These are phyloP conservation scores for Podotricha telesiphe DNA, from an alignment of 2,888 invertebrate genomes.

Conservation along the genomic window DNA sequence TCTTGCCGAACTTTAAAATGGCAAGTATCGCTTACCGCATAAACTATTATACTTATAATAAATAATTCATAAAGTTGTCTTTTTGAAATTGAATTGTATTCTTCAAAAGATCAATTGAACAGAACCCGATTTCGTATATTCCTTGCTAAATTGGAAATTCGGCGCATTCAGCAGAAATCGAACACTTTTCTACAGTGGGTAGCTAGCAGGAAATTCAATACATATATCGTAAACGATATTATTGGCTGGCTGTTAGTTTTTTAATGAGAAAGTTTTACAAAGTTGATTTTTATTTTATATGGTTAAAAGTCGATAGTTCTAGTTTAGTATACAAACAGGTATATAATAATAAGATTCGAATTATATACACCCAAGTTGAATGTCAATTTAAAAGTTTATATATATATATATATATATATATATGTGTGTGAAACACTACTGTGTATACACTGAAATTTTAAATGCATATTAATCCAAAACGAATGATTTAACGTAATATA, in stretches of 20 bases:
- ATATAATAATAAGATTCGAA: too few species aligned
- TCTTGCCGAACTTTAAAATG: conserved; percentile 77
- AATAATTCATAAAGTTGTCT: conserved; percentile 65
- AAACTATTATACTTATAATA: conserved; percentile 55
- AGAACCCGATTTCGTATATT: conserved; percentile 31
- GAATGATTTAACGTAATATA: too few species aligned
- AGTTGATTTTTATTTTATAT: too few species aligned
- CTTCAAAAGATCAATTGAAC: conserved; percentile 46
- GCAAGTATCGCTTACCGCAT: conserved; percentile 64
- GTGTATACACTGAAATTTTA: too few species aligned
- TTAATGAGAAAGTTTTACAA: not conserved
- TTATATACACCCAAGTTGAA: too few species aligned
- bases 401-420: too few species aligned
- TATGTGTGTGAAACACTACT: too few species aligned
- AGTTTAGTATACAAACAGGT: too few species aligned
- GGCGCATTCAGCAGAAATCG: conserved; percentile 24
- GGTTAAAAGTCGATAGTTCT: too few species aligned
- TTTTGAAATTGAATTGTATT: conserved; percentile 59
- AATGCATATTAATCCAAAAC: too few species aligned
- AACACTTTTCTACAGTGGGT: conserved; percentile 9
- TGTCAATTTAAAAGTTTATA: too few species aligned
- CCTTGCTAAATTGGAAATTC: conserved; percentile 43
- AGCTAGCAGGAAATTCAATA: conserved; percentile 30
- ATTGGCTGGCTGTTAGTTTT: not conserved
- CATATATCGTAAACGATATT: conserved; percentile 11